Percentiles rank a stretch among this genome's conserved stretches.
phyloP scores from a whole-genome alignment of 2,888 invertebrate genomes.

The Macropis europaea region DNA sequence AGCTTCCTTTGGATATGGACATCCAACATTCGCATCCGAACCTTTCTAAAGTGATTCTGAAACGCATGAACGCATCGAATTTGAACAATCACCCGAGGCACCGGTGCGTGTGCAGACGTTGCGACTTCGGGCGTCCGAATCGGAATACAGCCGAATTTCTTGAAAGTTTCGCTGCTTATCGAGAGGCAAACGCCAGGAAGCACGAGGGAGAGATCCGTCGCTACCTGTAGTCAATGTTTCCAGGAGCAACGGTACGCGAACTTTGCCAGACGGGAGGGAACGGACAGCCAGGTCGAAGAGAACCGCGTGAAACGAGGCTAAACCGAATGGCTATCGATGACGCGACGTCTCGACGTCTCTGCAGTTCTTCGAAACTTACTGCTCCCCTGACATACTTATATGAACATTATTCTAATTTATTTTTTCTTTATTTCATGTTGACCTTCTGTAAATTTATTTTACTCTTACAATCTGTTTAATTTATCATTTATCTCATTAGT shows the following conservation, averaged over 20 bases:
- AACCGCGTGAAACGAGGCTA: background rate
- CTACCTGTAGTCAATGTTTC: constrained; percentile 17
- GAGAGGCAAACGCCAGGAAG: background rate
- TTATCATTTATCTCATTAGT: no score
- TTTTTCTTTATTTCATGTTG: no score
- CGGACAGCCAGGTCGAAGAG: background rate
- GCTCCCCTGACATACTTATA: no score
- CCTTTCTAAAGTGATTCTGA: no score
- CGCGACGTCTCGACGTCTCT: background rate
- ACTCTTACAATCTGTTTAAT: no score
- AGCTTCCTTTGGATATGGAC: no score
- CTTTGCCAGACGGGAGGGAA: background rate
- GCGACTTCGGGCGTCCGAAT: background rate
- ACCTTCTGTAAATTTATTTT: no score
- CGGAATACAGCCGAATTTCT: constrained; percentile 5
- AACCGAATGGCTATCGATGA: background rate
- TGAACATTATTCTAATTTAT: no score
- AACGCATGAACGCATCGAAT: no score
- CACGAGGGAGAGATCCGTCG: background rate
- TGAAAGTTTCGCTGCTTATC: constrained; percentile 23
- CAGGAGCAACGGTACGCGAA: constrained; percentile 9
- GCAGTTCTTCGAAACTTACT: background rate
- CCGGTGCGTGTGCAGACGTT: background rate
- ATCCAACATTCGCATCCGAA: no score
- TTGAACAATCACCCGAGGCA: background rate